Evolutionary conservation across 2,797 vertebrate genomes (phyloP), one percentile per base, ranked within the genome.

Genomic region (Amblyopsis hoosieri): DNA sequence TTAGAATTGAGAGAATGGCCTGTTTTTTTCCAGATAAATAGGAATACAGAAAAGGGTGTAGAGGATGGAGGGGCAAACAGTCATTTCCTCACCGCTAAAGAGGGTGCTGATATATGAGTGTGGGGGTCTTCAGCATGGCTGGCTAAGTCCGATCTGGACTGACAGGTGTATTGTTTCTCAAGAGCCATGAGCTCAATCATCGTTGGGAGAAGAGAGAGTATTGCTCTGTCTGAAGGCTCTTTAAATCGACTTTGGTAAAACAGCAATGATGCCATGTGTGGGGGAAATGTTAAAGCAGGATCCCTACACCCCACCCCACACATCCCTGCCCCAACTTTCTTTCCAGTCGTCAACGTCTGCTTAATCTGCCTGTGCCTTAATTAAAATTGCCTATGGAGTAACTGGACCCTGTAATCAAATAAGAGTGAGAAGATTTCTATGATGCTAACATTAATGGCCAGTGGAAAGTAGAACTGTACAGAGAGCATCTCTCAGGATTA

Each of bases 381-480:
- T 93, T 93, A 94, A 94, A 94, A 93, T 93, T 92, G 93, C 93
- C 93, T 92, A 90, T 90, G 87, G 92, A 93, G 92, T 93, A 94
- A 94, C 91, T 94, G 92, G 93, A 94, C 92, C 92, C 88, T 87
- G 94, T 95, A 95, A 95, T 95, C 91, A 93, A 94, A 95, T 94
- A 92, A 93, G 91, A 48, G 12, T 48, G 12, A 48, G n/a, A 48
- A 48, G 47, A 12, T 48, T 11, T 12, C 12, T 13, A 14, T 49
- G 14, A 49, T 4, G 52, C 52, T 54, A 19, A 95, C 92, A 84
- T 94, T 95, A 93, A 94, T 93, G 94, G 94, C 93, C 94, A 94
- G 94, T 93, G 92, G 93, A 88, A 94, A 92, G 89, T 87, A 90
- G 93, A 94, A 14, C 91, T 93, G 91, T 90, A 90, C 89, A 92